Evolutionary conservation across 2,888 invertebrate species (phyloP).

Genomic region (Xanthorhoe designata): DNA sequence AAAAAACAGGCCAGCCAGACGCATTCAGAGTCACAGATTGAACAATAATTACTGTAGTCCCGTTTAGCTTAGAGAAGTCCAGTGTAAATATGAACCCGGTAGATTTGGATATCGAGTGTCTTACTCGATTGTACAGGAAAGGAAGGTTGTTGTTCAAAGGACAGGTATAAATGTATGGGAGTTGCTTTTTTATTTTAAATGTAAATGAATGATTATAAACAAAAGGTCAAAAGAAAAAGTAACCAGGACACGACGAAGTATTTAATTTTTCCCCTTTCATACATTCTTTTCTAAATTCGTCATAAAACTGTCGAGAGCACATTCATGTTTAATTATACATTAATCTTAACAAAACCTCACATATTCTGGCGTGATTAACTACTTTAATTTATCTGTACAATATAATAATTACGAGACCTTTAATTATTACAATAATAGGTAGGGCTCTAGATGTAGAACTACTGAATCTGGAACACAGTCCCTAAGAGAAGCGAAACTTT

Average conservation of each 20-base stretch:
- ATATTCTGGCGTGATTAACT: conserved; percentile 81
- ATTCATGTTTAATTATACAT: conserved; percentile 82
- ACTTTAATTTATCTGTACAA: conserved; percentile 85
- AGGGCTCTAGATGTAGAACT: conserved; percentile 72
- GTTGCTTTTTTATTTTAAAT: not conserved
- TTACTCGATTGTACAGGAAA: not conserved
- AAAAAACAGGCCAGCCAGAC: conserved; percentile 10
- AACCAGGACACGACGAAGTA: conserved; percentile 84
- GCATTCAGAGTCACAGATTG: conserved; percentile 14
- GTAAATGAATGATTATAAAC: conserved; percentile 28
- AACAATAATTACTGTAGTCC: not conserved
- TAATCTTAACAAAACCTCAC: conserved; percentile 84
- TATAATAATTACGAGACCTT: conserved; percentile 84
- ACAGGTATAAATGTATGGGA: not conserved
- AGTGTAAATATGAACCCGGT: not conserved
- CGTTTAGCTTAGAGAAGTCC: not conserved
- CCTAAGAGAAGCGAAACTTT: conserved; percentile 44
- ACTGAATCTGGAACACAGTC: conserved; percentile 68
- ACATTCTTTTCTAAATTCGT: conserved; percentile 85
- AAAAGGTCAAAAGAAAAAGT: conserved; percentile 63
- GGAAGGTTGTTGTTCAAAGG: not conserved
- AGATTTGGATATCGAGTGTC: not conserved
- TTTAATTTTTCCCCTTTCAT: conserved; percentile 84
- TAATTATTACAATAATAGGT: conserved; percentile 79
- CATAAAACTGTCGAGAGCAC: conserved; percentile 84